A percentile compares a stretch with the other conserved stretches of the same genome.
phyloP scores from a whole-genome alignment of 2,797 vertebrate genomes.

The Siniperca scherzeri region DNA sequence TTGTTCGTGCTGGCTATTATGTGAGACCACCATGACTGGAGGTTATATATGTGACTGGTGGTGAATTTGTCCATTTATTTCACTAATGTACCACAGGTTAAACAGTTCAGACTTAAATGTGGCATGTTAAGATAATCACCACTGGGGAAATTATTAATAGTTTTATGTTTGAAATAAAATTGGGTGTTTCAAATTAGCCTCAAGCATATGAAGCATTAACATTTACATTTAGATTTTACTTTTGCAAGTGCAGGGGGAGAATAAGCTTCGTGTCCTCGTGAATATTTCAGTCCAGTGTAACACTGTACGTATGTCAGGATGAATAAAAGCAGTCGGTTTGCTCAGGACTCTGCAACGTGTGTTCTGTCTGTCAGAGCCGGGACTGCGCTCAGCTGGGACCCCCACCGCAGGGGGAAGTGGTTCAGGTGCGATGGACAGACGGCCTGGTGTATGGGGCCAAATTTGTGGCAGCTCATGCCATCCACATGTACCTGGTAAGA shows the following conservation, averaged over 20 bases:
- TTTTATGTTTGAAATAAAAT: no score
- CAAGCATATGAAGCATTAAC: neutral
- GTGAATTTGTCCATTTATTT: no score
- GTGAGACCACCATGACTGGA: neutral
- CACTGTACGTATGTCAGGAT: neutral
- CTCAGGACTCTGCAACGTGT: neutral
- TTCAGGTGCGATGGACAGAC: conserved; percentile 98
- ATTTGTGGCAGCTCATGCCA: conserved; percentile 94
- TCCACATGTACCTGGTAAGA: conserved; percentile 97
- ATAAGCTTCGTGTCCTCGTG: neutral
- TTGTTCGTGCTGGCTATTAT: no score
- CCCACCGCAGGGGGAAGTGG: conserved; percentile 93
- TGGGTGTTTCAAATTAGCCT: neutral
- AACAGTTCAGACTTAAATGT: no score
- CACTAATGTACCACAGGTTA: no score
- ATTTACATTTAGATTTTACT: neutral
- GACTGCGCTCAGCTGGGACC: conserved; percentile 95
- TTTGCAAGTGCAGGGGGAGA: neutral
- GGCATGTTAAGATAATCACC: neutral
- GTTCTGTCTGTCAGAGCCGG: conserved; percentile 84
- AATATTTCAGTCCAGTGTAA: neutral
- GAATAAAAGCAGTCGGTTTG: fast-evolving
- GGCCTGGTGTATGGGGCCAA: conserved; percentile 97
- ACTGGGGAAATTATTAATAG: no score
- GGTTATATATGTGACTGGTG: neutral